phyloP scores from a whole-genome alignment of 2,113 vertebrate species.

The Eonycteris spelaea region DNA sequence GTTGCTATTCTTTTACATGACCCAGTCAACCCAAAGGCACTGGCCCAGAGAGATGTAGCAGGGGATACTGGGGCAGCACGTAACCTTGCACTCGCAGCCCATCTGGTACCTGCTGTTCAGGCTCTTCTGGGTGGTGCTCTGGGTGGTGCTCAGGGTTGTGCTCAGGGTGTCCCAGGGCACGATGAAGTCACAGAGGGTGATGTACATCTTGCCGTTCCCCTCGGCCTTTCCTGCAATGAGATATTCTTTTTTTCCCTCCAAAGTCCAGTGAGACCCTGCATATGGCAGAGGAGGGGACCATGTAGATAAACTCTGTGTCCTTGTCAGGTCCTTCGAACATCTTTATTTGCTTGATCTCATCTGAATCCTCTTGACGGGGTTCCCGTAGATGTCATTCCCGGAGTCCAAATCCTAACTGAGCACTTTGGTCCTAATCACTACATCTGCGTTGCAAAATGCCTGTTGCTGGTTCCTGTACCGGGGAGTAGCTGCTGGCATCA shows the following conservation, averaged over 20 bases:
- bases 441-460: no score
- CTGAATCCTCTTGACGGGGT: no score
- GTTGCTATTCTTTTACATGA: slow-evolving; percentile 89
- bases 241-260: slow-evolving; percentile 90
- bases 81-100: slow-evolving; percentile 97
- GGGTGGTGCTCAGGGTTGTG: slow-evolving; percentile 83
- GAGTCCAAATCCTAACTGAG: no score
- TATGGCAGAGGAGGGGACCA: slow-evolving; percentile 89
- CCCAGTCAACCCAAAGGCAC: slow-evolving; percentile 98
- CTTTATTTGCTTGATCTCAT: slow-evolving; percentile 71
- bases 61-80: slow-evolving; percentile 90
- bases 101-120: slow-evolving; percentile 92
- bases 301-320: slow-evolving; percentile 91
- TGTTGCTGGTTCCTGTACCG: no score
- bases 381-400: no score
- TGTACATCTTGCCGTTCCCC: slow-evolving; percentile 88
- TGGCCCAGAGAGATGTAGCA: slow-evolving; percentile 90
- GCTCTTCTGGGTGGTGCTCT: slow-evolving; percentile 92
- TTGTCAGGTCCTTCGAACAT: slow-evolving; percentile 94
- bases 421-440: no score
- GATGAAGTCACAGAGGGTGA: slow-evolving; percentile 94
- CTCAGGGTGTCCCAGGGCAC: slow-evolving; percentile 91
- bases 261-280: slow-evolving; percentile 92
- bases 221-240: slow-evolving; percentile 93
- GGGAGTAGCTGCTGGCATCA: no score